Percentiles rank a stretch among this genome's conserved stretches.
phyloP scores from a whole-genome alignment of 1,140 invertebrate genomes.

The Trachelipus rathkii region DNA sequence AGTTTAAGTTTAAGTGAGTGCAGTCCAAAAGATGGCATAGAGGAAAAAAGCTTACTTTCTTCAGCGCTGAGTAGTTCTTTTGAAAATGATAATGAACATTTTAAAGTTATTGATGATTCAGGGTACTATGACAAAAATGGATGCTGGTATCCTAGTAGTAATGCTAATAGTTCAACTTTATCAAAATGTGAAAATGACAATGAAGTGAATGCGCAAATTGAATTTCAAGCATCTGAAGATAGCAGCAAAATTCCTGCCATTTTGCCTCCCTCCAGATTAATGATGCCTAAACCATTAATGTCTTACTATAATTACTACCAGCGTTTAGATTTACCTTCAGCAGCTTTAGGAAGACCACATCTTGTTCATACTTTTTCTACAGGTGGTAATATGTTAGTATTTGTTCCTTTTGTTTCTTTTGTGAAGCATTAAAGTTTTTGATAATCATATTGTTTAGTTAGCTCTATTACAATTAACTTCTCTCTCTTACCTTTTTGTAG shows the following conservation, averaged over 20 bases:
- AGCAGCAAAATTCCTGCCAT: not conserved
- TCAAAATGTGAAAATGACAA: too few relatives aligned
- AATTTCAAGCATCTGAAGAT: too few relatives aligned
- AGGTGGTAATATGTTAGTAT: not conserved
- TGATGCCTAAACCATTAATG: conserved; percentile 2
- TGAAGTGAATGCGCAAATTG: too few relatives aligned
- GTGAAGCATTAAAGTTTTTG: not conserved
- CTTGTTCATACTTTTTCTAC: conserved; percentile 3
- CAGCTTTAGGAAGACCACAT: not conserved
- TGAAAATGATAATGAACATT: not conserved
- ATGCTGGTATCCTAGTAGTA: not conserved
- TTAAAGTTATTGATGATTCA: not conserved
- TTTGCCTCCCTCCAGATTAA: not conserved
- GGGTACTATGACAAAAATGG: not conserved
- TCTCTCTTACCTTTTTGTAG: not conserved
- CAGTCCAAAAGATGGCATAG: not conserved
- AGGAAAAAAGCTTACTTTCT: not conserved
- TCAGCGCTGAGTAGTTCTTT: not conserved
- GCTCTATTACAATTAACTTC: not conserved
- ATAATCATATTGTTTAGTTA: not conserved
- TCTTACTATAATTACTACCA: not conserved
- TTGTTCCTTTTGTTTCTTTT: not conserved
- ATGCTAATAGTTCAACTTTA: not conserved
- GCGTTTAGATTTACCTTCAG: not conserved
- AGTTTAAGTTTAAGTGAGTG: not conserved